These are phyloP conservation scores for Pollenia angustigena DNA, from an alignment of 2,888 invertebrate genomes.

Conservation along the genomic window DNA sequence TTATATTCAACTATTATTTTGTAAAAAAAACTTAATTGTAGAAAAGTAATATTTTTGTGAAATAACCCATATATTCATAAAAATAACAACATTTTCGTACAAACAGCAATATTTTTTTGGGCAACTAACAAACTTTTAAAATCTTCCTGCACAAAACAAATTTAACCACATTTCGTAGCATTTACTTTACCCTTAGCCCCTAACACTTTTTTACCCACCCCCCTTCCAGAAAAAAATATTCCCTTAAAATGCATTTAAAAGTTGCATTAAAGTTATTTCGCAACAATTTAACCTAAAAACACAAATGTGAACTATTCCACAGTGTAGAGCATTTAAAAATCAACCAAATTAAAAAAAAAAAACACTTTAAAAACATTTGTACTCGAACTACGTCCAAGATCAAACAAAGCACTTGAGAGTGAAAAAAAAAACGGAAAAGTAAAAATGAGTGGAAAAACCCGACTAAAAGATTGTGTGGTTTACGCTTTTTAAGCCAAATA, in stretches of 20 bases:
- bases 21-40: too few relatives aligned
- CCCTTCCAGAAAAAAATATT: not conserved
- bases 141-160: too few relatives aligned
- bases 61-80: too few relatives aligned
- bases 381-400: conserved; percentile 4
- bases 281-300: conserved; percentile 53
- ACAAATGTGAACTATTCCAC: conserved; percentile 26
- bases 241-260: conserved; percentile 34
- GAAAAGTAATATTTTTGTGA: too few relatives aligned
- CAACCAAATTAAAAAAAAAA: not conserved
- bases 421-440: not conserved
- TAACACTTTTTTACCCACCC: too few relatives aligned
- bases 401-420: conserved; percentile 29
- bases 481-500: conserved; percentile 45
- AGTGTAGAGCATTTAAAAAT: not conserved
- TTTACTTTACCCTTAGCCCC: not conserved
- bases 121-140: too few relatives aligned
- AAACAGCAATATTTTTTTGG: too few relatives aligned
- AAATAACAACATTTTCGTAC: too few relatives aligned
- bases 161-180: too few relatives aligned
- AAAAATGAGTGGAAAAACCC: too few relatives aligned
- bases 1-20: too few relatives aligned
- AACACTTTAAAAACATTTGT: conserved; percentile 4
- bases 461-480: conserved; percentile 18
- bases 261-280: conserved; percentile 20